Conservation (phyloP, 2,888 invertebrate species). For the Drosophila kokeensis region DNA sequence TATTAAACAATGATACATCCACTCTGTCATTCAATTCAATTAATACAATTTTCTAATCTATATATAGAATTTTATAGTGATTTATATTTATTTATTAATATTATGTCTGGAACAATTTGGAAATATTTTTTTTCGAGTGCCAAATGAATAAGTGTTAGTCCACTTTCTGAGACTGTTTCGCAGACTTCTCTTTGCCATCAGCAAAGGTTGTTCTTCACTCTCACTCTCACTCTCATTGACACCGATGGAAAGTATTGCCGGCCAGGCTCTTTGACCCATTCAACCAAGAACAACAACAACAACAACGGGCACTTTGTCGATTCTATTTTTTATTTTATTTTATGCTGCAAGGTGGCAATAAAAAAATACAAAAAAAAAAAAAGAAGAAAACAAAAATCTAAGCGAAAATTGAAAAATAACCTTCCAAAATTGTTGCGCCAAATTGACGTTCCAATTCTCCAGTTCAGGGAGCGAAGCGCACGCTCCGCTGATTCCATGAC, state of each 20-base stretch:
- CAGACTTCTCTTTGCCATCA: neutral
- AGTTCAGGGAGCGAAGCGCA: conserved; percentile 64
- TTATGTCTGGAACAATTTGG: neutral
- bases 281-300: conserved; percentile 13
- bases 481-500: conserved; percentile 59
- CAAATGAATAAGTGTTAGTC: neutral
- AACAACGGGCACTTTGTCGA: neutral
- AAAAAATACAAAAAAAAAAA: conserved; percentile 19
- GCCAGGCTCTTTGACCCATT: conserved; percentile 40
- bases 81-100: neutral
- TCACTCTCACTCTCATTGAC: conserved; percentile 7
- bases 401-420: conserved; percentile 55
- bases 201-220: neutral
- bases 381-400: conserved; percentile 13
- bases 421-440: conserved; percentile 70
- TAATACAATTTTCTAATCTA: neutral
- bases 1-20: neutral
- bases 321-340: neutral
- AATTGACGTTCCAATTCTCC: conserved; percentile 73
- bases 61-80: neutral
- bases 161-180: neutral
- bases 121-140: neutral
- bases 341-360: conserved; percentile 21
- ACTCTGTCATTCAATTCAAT: neutral
- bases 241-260: conserved; percentile 3